A percentile compares a stretch with the other conserved stretches of the same genome.
Conservation (phyloP, 2,113 vertebrate genomes). For the Elephas maximus region DNA sequence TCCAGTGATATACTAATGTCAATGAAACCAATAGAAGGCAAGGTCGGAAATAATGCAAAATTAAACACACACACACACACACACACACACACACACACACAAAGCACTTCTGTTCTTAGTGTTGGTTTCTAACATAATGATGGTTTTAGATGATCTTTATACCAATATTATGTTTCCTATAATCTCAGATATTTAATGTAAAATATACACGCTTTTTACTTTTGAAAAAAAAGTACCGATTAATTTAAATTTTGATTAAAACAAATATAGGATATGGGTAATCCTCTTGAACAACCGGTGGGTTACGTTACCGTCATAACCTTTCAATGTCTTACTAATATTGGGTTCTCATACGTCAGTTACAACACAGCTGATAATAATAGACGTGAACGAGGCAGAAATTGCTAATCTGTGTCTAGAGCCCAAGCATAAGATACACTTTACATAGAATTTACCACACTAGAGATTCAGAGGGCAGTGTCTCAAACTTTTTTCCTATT, state of each 20-base stretch:
- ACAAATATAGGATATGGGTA: neutral
- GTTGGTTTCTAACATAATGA: neutral
- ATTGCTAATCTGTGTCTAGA: neutral
- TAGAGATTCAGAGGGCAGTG: neutral
- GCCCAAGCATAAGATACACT: neutral
- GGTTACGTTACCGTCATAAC: neutral
- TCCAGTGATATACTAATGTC: neutral
- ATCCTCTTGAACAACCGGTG: neutral
- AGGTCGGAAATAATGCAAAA: neutral
- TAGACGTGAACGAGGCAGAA: neutral
- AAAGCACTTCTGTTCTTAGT: neutral
- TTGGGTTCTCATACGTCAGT: neutral
- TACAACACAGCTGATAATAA: neutral
- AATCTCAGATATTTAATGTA: neutral
- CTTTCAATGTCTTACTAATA: neutral
- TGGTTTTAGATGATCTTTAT: neutral
- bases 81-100: neutral
- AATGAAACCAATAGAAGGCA: neutral
- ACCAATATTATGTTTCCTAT: neutral
- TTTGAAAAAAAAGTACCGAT: neutral
- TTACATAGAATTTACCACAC: neutral
- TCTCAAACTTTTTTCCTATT: neutral
- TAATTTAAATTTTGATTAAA: conserved; percentile 29
- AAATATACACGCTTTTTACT: neutral
- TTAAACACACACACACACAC: neutral